Conservation (phyloP, 2,113 vertebrate genomes). For the Physeter macrocephalus region DNA sequence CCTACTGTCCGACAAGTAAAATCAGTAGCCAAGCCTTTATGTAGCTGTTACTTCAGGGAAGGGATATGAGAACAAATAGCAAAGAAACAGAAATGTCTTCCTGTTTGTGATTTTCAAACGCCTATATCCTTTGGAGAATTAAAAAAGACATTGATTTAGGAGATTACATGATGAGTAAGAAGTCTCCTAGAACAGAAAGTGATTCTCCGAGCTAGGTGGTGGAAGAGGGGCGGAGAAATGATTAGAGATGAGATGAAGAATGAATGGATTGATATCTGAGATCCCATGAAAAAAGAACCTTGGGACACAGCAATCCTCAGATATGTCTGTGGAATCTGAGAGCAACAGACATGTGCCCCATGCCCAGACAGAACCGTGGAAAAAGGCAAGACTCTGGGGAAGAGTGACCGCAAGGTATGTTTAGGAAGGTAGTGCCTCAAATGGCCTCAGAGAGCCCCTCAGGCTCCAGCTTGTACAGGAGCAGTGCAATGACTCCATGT, state of each 20-base stretch:
- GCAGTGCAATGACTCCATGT: not conserved
- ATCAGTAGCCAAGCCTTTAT: not conserved
- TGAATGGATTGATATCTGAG: not conserved
- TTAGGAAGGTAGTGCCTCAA: not conserved
- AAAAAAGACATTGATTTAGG: not conserved
- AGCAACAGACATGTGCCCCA: not conserved
- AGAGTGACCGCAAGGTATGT: not conserved
- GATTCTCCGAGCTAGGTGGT: not conserved
- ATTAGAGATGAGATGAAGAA: not conserved
- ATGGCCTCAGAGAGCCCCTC: not conserved
- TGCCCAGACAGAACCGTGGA: not conserved
- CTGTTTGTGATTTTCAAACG: not conserved
- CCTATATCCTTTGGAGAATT: not conserved
- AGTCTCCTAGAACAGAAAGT: not conserved
- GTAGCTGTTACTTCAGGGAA: not conserved
- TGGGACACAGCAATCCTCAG: not conserved
- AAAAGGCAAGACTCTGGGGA: not conserved
- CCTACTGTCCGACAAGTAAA: not conserved
- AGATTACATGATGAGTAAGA: not conserved
- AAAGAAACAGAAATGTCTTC: not conserved
- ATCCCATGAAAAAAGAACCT: not conserved
- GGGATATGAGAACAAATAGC: not conserved
- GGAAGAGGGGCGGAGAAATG: not conserved
- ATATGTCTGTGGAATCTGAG: not conserved
- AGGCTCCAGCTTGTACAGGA: not conserved